Percentiles rank a stretch among this genome's conserved stretches.
These are phyloP conservation scores for Galaxea fascicularis DNA, from an alignment of 92 coral and sea anemone genomes.

Conservation along the genomic window DNA sequence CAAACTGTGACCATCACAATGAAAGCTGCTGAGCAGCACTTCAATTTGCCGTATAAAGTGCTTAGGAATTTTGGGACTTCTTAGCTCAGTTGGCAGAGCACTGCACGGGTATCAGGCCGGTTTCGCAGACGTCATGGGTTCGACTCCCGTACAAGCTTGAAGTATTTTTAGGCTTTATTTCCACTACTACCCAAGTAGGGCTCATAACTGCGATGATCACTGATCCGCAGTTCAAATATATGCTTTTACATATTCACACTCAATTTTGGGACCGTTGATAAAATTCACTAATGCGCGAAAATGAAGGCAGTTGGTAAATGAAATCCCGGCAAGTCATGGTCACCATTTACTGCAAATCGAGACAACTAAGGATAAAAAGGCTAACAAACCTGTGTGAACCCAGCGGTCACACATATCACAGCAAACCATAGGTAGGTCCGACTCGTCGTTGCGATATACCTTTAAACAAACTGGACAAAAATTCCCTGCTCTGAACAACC, in stretches of 20 bases:
- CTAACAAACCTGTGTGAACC: conserved; percentile 85
- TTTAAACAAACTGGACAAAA: conserved; percentile 99
- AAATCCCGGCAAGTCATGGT: background rate
- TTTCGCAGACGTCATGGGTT: no score
- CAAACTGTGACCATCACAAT: background rate
- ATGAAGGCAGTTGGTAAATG: background rate
- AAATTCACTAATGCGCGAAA: background rate
- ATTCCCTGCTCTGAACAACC: conserved; percentile 94
- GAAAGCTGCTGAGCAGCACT: background rate
- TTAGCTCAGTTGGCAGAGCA: no score
- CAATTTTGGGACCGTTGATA: no score
- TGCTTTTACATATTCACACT: no score
- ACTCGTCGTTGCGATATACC: conserved; percentile 97
- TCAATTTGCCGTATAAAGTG: background rate
- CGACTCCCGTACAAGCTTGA: no score
- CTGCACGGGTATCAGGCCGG: no score
- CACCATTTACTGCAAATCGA: background rate
- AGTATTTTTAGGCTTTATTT: no score
- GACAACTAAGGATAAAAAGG: background rate
- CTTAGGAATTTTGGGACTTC: background rate
- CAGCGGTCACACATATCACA: conserved; percentile 98
- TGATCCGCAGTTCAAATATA: no score
- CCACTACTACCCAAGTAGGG: no score
- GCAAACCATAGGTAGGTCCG: conserved; percentile 99
- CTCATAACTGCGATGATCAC: no score